phyloP scores from a whole-genome alignment of 2,888 invertebrate genomes.

The Himalopsyche tibetana region DNA sequence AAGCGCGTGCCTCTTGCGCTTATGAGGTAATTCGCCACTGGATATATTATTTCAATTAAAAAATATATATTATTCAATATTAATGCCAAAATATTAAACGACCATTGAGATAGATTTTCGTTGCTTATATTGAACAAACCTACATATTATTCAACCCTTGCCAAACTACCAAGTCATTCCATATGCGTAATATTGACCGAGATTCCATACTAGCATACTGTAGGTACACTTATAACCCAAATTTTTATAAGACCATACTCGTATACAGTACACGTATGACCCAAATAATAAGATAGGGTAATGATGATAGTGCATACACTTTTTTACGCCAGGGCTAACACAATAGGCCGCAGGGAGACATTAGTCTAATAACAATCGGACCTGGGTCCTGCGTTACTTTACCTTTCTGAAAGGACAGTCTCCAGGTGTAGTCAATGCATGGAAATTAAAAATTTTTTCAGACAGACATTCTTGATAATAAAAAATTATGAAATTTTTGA shows the following conservation, averaged over 20 bases:
- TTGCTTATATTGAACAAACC: too few relatives aligned
- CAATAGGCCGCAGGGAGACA: slow-evolving; percentile 46
- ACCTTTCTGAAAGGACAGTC: slow-evolving; percentile 20
- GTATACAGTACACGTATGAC: slow-evolving; percentile 42
- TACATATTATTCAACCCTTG: not conserved
- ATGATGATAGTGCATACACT: slow-evolving; percentile 33
- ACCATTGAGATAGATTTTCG: too few relatives aligned
- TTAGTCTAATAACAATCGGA: slow-evolving; percentile 40
- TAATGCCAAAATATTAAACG: too few relatives aligned
- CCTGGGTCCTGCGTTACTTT: slow-evolving; percentile 8
- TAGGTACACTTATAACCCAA: slow-evolving; percentile 45
- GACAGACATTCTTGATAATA: too few relatives aligned
- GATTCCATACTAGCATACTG: not conserved
- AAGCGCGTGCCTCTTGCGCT: too few relatives aligned
- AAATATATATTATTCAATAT: too few relatives aligned
- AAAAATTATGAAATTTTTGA: too few relatives aligned
- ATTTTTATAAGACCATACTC: slow-evolving; percentile 8
- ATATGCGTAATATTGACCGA: slow-evolving; percentile 32
- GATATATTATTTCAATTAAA: too few relatives aligned
- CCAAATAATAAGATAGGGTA: slow-evolving; percentile 46
- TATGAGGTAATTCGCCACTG: too few relatives aligned
- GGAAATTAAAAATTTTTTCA: too few relatives aligned
- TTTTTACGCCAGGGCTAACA: slow-evolving; percentile 46
- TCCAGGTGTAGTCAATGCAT: not conserved
- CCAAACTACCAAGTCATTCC: not conserved